These are phyloP conservation scores for Axea sp. DNA, from an alignment of 2,888 invertebrate genomes.

Conservation along the genomic window DNA sequence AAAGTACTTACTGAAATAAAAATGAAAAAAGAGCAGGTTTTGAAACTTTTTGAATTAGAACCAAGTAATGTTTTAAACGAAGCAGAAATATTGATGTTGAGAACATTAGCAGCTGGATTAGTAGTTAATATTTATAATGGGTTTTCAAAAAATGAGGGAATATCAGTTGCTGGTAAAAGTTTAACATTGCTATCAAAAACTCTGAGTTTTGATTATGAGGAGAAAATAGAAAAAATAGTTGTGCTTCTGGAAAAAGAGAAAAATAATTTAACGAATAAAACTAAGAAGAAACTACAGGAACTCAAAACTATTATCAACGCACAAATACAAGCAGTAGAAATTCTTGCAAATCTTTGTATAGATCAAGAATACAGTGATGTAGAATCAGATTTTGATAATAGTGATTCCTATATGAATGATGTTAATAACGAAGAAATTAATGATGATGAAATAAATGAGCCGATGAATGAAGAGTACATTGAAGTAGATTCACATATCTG, in stretches of 20 bases:
- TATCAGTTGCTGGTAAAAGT: constrained; percentile 79
- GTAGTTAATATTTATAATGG: constrained; percentile 80
- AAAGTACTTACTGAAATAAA: constrained; percentile 82
- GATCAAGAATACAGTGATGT: constrained; percentile 79
- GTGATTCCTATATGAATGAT: constrained; percentile 77
- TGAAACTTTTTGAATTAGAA: constrained; percentile 68
- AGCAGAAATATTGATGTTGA: constrained; percentile 80
- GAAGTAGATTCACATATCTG: constrained; percentile 81
- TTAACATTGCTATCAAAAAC: constrained; percentile 81
- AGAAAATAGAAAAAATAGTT: constrained; percentile 80
- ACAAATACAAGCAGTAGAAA: constrained; percentile 85
- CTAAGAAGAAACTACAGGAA: constrained; percentile 80
- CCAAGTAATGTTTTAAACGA: constrained; percentile 79
- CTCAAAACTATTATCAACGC: constrained; percentile 82
- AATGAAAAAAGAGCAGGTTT: constrained; percentile 77
- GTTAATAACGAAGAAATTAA: constrained; percentile 63
- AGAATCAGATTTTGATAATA: constrained; percentile 78
- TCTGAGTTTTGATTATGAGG: constrained; percentile 81
- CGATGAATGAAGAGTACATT: constrained; percentile 63
- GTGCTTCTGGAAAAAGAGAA: constrained; percentile 80
- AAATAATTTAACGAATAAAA: constrained; percentile 78
- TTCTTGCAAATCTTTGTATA: constrained; percentile 86
- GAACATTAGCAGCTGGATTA: constrained; percentile 82
- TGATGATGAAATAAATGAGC: constrained; percentile 61
- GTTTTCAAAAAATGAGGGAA: constrained; percentile 56